A percentile compares a stretch with the other conserved stretches of the same genome.
phyloP scores from a whole-genome alignment of 2,888 invertebrate genomes.

The Lottia gigantea region DNA sequence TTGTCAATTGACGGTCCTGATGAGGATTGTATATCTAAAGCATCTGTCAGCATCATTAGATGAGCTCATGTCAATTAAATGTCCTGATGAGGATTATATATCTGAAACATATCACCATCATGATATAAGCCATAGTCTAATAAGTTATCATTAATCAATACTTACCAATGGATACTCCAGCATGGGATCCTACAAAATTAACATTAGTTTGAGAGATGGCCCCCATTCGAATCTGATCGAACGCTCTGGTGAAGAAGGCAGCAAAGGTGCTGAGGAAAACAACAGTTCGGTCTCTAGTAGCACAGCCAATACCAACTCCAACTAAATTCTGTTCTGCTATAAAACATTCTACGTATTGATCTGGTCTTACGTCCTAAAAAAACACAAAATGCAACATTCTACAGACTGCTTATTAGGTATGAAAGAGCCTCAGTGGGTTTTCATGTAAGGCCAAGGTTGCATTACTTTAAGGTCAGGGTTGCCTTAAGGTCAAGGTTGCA shows the following conservation, averaged over 20 bases:
- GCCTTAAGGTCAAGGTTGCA: too few relatives aligned
- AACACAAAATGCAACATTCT: not conserved
- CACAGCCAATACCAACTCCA: conserved; percentile 92
- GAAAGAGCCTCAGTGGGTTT: too few relatives aligned
- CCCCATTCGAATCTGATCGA: conserved; percentile 99
- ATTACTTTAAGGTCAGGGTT: too few relatives aligned
- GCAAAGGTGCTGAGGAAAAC: conserved; percentile 98
- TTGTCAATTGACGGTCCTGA: too few relatives aligned
- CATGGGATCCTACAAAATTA: conserved; percentile 96
- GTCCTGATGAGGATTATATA: too few relatives aligned
- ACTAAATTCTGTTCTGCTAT: conserved; percentile 99
- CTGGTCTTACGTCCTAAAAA: conserved; percentile 70
- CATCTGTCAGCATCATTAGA: too few relatives aligned
- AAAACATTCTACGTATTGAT: conserved; percentile 94
- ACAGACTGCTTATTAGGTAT: too few relatives aligned
- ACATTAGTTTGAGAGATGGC: conserved; percentile 98
- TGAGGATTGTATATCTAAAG: too few relatives aligned
- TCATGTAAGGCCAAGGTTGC: too few relatives aligned
- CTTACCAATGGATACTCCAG: conserved; percentile 94
- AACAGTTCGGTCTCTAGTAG: conserved; percentile 90
- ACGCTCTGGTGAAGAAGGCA: conserved; percentile 95
- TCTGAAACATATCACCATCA: too few relatives aligned
- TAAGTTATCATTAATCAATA: conserved; percentile 18
- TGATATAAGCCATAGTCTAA: too few relatives aligned
- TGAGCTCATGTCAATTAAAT: too few relatives aligned